These are phyloP conservation scores for Ostrea edulis DNA, from an alignment of 1,140 invertebrate genomes.

Conservation along the genomic window DNA sequence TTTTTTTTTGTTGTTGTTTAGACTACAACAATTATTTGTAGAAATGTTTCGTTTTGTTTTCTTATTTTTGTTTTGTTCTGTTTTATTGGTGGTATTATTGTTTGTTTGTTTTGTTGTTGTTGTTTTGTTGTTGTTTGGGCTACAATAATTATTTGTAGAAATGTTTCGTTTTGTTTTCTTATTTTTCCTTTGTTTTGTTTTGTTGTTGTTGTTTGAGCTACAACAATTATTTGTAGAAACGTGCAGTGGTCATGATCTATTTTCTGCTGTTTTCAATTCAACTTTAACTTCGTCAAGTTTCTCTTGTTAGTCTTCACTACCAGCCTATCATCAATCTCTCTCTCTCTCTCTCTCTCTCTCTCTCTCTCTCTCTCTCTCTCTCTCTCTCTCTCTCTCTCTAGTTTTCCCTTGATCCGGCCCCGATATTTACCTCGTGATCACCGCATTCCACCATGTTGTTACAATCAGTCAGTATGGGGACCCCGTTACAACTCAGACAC, in stretches of 20 bases:
- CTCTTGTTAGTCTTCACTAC: not conserved
- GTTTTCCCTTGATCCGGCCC: not conserved
- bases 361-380: not conserved
- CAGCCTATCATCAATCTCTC: not conserved
- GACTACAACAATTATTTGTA: no score
- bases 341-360: conserved; percentile 22
- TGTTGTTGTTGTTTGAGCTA: not conserved
- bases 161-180: no score
- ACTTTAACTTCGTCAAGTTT: not conserved
- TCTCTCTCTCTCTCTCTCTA: conserved; percentile 4
- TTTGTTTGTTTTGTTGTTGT: no score
- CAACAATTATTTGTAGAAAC: no score
- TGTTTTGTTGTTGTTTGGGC: not conserved
- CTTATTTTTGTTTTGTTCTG: no score
- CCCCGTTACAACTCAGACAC: not conserved
- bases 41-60: no score
- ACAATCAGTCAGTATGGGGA: not conserved
- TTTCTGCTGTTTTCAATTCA: not conserved
- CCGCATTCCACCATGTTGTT: conserved; percentile 7
- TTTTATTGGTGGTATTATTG: not conserved
- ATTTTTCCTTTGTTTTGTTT: no score
- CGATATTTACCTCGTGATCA: not conserved
- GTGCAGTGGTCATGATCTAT: no score
- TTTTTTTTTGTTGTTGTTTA: no score
- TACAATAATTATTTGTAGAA: no score